Base-by-base conservation (phyloP, 2,888 invertebrate species). In the Lithophane socia region DNA sequence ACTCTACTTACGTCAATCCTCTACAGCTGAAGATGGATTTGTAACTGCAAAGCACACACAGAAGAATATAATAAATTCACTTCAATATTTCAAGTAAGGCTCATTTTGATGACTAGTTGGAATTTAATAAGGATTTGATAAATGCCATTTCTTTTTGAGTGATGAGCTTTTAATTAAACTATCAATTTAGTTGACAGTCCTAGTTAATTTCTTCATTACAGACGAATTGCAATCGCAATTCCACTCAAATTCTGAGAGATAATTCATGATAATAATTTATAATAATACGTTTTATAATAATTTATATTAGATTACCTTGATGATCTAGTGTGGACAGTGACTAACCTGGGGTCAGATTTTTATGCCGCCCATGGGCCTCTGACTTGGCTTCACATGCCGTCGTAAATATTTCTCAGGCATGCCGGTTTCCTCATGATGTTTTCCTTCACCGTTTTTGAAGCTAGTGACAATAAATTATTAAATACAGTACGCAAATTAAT, bases 161-260 rank as follows among this genome's bases (percentile, higher is more conserved):
- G 44, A 21, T 13, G 29, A 61, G 24, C 8, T 63, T 67, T 75
- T 42, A 75, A 74, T 75, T 44, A 21, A 54, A 52, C 63, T 47
- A n/a, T 18, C 16, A 56, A 21, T 44, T 73, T 49, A 13, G 13
- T 42, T 76, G 29, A 37, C 24, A 63, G 18, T 18, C 5, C 9
- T 13, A 21, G 44, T 49, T 65, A 3, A 56, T 56, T 82, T 70
- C n/a, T 52, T 42, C 0, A 1, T 7, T 10, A 18, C 42, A 49
- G 24, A 79, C 24, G 44, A 73, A 54, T 54, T 65, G 44, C 3
- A 37, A 60, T 68, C 10, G 18, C 1, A 75, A 44, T 42, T 68
- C 10, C 61, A 24, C 37, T 60, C 12, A 37, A 65, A 44, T 75
- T 52, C 2, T 77, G 7, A 44, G n/a, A 42, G 42, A 29, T 29